Evolutionary conservation across 2,888 invertebrate species (phyloP), one percentile per base, ranked within the genome.

Genomic region (Imbricaverruca yamaguchii): DNA sequence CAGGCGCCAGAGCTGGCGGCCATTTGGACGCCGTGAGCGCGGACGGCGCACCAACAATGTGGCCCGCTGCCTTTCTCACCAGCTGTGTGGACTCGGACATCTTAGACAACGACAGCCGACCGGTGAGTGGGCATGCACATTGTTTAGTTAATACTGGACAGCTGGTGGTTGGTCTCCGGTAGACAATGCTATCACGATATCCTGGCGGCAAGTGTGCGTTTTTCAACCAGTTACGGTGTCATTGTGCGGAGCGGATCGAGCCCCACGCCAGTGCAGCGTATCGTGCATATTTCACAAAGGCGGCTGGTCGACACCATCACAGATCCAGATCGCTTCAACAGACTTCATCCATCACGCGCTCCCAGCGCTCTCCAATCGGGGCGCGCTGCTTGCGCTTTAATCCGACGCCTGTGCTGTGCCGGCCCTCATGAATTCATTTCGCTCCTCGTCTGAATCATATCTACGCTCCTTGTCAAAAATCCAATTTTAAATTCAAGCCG

Each of bases 401-500:
- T 25, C 74, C 74, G 23, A 21, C 23, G 23, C 39, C 74, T 53
- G 8, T 53, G 39, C 53, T 18, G 18, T 53, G 13, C 74, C 74
- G 74, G 13, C 74, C 53, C 74, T 74, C 74, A 74, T 74, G 74
- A 74, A 55, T 55, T 74, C 74, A 74, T 74, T 74, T 74, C 74
- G 74, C 21, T 55, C 21, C 74, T 21, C 21, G 74, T 21, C 74
- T 74, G 74, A 74, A 74, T 74, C 53, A 74, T 55, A 74, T 74
- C 74, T 74, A 74, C 74, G 74, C 74, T 74, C 74, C 74, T 74
- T 74, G 74, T 74, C 74, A 74, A 74, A 74, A 74, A 74, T 74
- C 74, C 74, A 74, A 74, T 74, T 74, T 74, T 74, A 74, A 74
- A 74, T 74, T 74, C 74, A 74, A 74, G 55, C 74, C 74, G 53